These are phyloP conservation scores for Sarcophaga rosellei DNA, from an alignment of 2,888 invertebrate genomes.

Conservation along the genomic window DNA sequence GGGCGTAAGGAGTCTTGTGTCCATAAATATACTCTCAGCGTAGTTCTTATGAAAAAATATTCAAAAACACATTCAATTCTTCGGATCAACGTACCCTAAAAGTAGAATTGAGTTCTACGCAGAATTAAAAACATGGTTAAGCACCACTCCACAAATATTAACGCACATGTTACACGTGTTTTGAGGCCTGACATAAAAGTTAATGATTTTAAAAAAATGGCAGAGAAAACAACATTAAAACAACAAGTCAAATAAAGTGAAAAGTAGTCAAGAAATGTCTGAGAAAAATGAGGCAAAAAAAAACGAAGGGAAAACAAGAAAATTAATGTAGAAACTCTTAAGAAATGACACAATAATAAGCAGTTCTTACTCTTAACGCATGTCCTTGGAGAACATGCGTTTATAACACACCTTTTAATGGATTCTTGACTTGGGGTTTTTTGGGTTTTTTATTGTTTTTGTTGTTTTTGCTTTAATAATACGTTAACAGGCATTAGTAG, in stretches of 20 bases:
- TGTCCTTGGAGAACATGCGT: conserved; percentile 11
- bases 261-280: neutral
- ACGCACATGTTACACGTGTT: conserved; percentile 34
- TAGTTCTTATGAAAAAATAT: no score
- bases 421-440: neutral
- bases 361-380: neutral
- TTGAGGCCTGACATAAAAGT: conserved; percentile 41
- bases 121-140: no score
- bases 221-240: neutral
- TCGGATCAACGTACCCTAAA: no score
- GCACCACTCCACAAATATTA: neutral
- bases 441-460: no score
- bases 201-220: conserved; percentile 31
- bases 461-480: neutral
- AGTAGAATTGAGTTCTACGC: no score
- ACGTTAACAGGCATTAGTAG: neutral
- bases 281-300: neutral
- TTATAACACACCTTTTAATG: conserved; percentile 1
- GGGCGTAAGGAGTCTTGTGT: no score
- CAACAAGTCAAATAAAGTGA: conserved; percentile 1
- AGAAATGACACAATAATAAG: conserved; percentile 47
- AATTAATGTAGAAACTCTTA: conserved; percentile 49
- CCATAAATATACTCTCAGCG: no score
- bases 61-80: no score
- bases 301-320: conserved; percentile 13